Base-by-base conservation (phyloP, 2,888 invertebrate species). In the Dione juno region DNA sequence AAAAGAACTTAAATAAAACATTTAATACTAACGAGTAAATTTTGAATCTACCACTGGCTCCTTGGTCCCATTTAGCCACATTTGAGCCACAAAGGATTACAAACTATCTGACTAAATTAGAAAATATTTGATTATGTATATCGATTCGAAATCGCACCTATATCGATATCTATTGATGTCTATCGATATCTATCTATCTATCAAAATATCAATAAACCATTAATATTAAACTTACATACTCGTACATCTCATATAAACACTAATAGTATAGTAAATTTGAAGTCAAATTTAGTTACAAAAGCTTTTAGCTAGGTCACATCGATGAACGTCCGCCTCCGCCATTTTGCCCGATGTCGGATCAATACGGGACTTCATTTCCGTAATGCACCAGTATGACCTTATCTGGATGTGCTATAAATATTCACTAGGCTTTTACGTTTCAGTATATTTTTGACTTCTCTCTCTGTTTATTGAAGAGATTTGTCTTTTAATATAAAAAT, bases 351-450 rank as follows among this genome's bases (percentile, higher is more conserved):
- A 43, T 41, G 59, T 54, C 41, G 21, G 59, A 59, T 59, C 59
- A 59, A 59, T 43, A 59, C 59, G 41, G 13, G 41, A 59, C 59
- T 59, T 59, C 41, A 59, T 43, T 59, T 59, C 40, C 41, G 21
- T 59, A 59, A 59, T 59, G 41, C 59, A 59, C 41, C 14, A n/a
- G 59, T 21, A 59, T 59, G 41, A 59, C 59, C 41, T 59, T 41
- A 43, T 41, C 40, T 59, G 59, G 14, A 59, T 43, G 41, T 21
- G 40, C 21, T 41, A 59, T 16, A 54, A 54, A 54, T 54, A 54
- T n/a, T 35, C 16, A 54, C 35, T n/a, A 16, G 37, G 54, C 54
- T 54, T 37, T 41, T 14, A 59, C 8, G 21, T 41, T 43, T 14
- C 21, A 14, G 3, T 7, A 21, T 21, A 58, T 58, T 19, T 58